Base-by-base conservation (phyloP, 2,113 vertebrate genomes). In the Promerops cafer region DNA sequence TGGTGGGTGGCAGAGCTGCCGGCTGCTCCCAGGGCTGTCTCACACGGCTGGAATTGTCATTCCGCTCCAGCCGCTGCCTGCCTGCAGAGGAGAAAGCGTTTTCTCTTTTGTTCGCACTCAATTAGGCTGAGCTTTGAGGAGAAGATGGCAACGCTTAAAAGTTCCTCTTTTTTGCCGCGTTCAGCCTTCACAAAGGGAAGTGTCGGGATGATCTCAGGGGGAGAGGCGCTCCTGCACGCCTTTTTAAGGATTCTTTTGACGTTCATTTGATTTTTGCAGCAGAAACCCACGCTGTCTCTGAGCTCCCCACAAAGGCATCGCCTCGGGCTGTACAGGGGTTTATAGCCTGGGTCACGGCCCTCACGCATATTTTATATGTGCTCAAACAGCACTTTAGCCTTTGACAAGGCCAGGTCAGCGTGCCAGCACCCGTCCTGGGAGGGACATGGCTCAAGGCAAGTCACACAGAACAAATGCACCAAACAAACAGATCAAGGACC, bases 311-410 rank as follows among this genome's bases (percentile, higher is more conserved):
- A 96, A 94, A 97, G 92, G 95, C 92, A 83, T 30, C 5, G 95
- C 96, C 95, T 90, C 13, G 24, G 94, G 97, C 94, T 80, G 50
- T 97, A 95, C 96, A 96, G 93, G 85, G 88, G 59, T 72, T 96
- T 87, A 23, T 2, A 71, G 87, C 50, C 87, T 15, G 37, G 95
- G 95, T 96, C 94, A 87, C 13, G 26, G 82, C 16, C 91, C 77
- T 86, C 60, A 11, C 75, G 92, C 33, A 79, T 90, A 40, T 91
- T 93, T 94, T 16, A 86, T 44, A 6, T 2, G 26, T 13, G 45
- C 44, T 93, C 92, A 57, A 68, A 95, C 2, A 39, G 56, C 59
- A 15, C 56, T 54, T 77, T 64, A 93, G 79, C 92, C 91, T 94
- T 56, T 50, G 89, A 81, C 70, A 54, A 68, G 84, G n/a, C n/a